Base-by-base conservation (phyloP, 2,113 vertebrate genomes). In the Perognathus longimembris region DNA sequence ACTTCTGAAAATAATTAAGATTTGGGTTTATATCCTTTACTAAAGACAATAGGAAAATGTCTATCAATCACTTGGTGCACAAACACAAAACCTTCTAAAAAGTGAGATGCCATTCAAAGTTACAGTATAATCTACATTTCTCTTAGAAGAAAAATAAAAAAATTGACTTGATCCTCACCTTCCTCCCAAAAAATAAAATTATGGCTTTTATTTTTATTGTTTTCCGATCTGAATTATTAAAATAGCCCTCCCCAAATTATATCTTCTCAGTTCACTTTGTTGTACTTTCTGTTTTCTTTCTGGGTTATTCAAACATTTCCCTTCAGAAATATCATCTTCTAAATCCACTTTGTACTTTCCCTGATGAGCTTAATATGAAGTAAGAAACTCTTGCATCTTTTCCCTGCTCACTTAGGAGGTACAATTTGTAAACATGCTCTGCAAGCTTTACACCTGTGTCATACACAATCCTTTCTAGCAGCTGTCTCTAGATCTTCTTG, bases 11-110 rank as follows among this genome's bases (percentile, higher is more conserved):
- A 77, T 21, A 92, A 64, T 88, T 45, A 76, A 18, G 83, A 0
- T 61, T 89, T 90, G 81, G 50, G 17, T 64, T 34, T 69, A 80
- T 45, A 54, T 54, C 88, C 67, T 94, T 94, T 84, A 66, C 66
- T 61, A 61, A 22, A 92, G 66, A 80, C 54, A 81, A 59, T 24
- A 93, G 21, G 78, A 87, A 94, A 95, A 91, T 86, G 15, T 42
- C 77, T 76, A 80, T 82, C 40, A 64, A 91, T 80, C 38, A 89
- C 30, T 36, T 20, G 2, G 32, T 28, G 61, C 34, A 40, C 4
- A 63, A 2, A 40, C 26, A 77, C n/a, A 76, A 59, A 42, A 67
- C 10, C 36, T 50, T 22, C 36, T 57, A 30, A 93, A 57, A 90
- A 50, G 22, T 21, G 5, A 36, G 20, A 69, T 20, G 18, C 15